Evolutionary conservation across 2,113 vertebrate genomes (phyloP).

Genomic region (Balaeniceps rex): DNA sequence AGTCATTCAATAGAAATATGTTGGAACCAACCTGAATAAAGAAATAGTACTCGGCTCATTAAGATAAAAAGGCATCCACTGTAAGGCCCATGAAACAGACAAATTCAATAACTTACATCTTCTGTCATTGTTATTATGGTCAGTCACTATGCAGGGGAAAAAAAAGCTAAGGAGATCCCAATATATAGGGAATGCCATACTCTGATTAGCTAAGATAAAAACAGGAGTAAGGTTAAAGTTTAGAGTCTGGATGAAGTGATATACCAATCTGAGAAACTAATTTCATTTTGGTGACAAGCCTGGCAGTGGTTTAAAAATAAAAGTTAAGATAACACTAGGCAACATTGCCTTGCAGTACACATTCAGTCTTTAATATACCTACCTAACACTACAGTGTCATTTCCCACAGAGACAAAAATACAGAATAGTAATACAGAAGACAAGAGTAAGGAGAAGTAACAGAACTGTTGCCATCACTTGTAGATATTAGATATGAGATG

Average conservation of each 20-base stretch:
- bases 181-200: not conserved
- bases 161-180: not conserved
- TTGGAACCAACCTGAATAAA: not conserved
- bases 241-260: not conserved
- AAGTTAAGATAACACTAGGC: not conserved
- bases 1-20: not conserved
- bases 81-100: not conserved
- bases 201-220: not conserved
- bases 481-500: fast-evolving
- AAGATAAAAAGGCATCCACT: not conserved
- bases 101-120: not conserved
- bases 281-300: not conserved
- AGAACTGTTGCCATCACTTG: not conserved
- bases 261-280: not conserved
- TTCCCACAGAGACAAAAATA: not conserved
- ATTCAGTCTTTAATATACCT: not conserved
- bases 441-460: not conserved
- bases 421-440: not conserved
- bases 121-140: not conserved
- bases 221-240: not conserved
- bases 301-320: not conserved
- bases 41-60: not conserved
- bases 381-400: not conserved
- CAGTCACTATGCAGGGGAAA: not conserved
- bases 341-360: not conserved